Evolutionary conservation across 2,888 invertebrate genomes (phyloP), one percentile per base, ranked within the genome.

Genomic region (Leptopterna dolabrata): DNA sequence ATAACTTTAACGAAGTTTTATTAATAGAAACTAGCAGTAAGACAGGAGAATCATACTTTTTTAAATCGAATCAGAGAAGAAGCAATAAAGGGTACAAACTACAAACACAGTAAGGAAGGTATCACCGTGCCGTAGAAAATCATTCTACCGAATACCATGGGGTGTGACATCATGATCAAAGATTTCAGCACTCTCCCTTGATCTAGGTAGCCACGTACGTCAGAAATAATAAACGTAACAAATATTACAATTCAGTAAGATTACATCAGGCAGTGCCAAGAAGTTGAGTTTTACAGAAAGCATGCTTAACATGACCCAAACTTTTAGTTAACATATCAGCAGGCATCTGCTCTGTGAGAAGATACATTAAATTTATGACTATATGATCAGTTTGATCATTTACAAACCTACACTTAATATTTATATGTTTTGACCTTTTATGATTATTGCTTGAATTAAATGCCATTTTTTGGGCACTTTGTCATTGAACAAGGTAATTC

Each of bases 281-380:
- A 71, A 71, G 71, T 81, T 24, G n/a, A 81, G 19, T 51, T 45
- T 81, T 47, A 30, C 47, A 81, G 14, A 30, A 29, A 19, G 13
- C 27, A 43, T 81, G 81, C 47, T 45, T 81, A 41, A 9, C 19
- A 3, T 30, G 41, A 76, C 76, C 41, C 41, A 76, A 41, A 76
- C 76, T 76, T 36, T 76, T 76, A 41, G 76, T 76, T 41, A 76
- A 41, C 14, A 76, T 30, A n/a, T 76, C 76, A 7, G 76, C 76
- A 29, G 76, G 76, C 76, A 76, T 76, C 41, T 76, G 76, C 19
- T 76, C 76, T 29, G 41, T 36, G 30, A 16, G 30, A 30, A 76
- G 76, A 76, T 76, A 76, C 30, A 36, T 36, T n/a, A 76, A n/a
- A 76, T 76, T 13, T 41, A 41, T 76, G 41, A 29, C 30, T 11